phyloP scores from a whole-genome alignment of 2,113 vertebrate genomes.

The Corythoichthys haematopterus region DNA sequence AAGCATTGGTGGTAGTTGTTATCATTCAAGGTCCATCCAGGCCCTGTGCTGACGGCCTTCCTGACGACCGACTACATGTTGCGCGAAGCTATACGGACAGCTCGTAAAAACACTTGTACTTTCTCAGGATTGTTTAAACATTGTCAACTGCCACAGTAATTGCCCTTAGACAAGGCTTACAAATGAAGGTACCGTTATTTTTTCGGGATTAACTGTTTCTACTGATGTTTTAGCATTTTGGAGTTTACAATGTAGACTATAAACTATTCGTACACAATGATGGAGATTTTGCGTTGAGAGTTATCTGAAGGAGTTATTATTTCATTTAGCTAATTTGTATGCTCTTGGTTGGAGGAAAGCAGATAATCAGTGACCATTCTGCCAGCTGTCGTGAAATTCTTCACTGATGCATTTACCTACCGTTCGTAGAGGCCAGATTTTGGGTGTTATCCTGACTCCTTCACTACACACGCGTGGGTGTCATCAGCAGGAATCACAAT shows the following conservation, averaged over 20 bases:
- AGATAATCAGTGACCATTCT: not conserved
- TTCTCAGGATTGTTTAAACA: not conserved
- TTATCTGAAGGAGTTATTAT: not conserved
- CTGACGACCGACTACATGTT: constrained; percentile 55
- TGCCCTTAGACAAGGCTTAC: not conserved
- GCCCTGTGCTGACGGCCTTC: constrained; percentile 25
- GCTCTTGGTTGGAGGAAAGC: not conserved
- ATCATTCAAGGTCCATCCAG: not conserved
- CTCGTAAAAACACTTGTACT: not conserved
- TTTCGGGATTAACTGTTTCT: not conserved
- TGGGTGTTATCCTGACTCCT: constrained; percentile 5
- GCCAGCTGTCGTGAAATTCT: constrained; percentile 14
- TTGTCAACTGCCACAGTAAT: not conserved
- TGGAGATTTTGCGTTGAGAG: not conserved
- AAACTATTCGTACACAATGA: not conserved
- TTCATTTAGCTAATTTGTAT: not conserved
- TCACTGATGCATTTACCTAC: constrained; percentile 12
- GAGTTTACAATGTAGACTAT: not conserved
- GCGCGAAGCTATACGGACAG: constrained; percentile 28
- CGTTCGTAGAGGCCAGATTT: constrained; percentile 11
- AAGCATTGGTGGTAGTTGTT: not conserved
- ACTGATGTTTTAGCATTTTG: constrained; percentile 11
- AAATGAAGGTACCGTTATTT: not conserved
- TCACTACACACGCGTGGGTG: not conserved
- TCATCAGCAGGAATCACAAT: not conserved